Percentiles rank a stretch among this genome's conserved stretches.
Evolutionary conservation across 2,888 invertebrate genomes (phyloP).

Genomic region (Resseliella maxima): DNA sequence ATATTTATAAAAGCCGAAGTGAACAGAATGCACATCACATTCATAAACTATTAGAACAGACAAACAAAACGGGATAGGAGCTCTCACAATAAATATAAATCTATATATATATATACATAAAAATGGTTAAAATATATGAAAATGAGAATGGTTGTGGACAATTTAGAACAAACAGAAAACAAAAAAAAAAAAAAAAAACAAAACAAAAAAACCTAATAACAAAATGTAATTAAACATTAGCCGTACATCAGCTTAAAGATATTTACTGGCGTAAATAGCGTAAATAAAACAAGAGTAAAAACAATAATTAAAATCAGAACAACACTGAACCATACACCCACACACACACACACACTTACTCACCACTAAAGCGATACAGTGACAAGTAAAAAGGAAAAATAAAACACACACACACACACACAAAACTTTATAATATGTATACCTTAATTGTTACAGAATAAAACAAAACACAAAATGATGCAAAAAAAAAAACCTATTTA

Average conservation of each 20-base stretch:
- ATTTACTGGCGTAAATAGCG: background rate
- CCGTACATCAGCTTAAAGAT: background rate
- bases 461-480: background rate
- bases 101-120: slow-evolving; percentile 1
- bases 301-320: background rate
- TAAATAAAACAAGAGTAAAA: background rate
- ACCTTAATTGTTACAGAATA: slow-evolving; percentile 12
- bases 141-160: slow-evolving; percentile 50
- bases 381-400: background rate
- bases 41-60: slow-evolving; percentile 1
- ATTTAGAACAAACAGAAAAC: background rate
- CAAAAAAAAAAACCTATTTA: slow-evolving; percentile 27
- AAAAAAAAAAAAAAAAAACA: background rate
- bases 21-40: background rate
- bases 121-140: background rate
- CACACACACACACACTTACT: background rate
- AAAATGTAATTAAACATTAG: slow-evolving; percentile 17
- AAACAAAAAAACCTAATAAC: background rate
- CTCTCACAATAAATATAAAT: slow-evolving; percentile 34
- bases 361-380: slow-evolving; percentile 29
- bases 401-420: no score
- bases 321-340: background rate
- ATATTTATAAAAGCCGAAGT: background rate
- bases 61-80: background rate
- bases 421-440: background rate